Percentiles rank a stretch among this genome's conserved stretches.
Conservation (phyloP, 2,888 invertebrate species). For the Syrista parreyssii region DNA sequence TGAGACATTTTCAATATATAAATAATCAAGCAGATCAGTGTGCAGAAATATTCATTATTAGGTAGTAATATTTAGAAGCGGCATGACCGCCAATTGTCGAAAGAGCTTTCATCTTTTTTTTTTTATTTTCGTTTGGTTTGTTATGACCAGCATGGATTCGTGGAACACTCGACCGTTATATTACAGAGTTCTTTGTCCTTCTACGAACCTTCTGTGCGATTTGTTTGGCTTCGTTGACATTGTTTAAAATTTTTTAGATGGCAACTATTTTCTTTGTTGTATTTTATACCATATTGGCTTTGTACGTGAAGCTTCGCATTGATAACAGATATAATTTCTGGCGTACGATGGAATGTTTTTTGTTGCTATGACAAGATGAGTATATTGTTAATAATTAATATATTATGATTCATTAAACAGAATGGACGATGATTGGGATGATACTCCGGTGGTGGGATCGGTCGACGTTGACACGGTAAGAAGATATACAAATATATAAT, state of each 20-base stretch:
- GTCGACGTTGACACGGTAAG: slow-evolving; percentile 6
- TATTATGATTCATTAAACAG: neutral
- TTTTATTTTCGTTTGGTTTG: neutral
- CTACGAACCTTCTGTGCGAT: neutral
- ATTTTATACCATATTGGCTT: neutral
- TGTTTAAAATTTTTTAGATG: neutral
- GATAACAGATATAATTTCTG: neutral
- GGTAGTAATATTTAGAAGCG: neutral
- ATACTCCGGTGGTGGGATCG: neutral
- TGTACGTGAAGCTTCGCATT: neutral
- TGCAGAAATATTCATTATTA: neutral
- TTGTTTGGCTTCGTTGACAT: neutral
- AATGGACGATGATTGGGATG: slow-evolving; percentile 18
- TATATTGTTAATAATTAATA: neutral
- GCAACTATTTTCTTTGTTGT: neutral
- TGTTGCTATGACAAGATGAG: neutral
- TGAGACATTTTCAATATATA: neutral
- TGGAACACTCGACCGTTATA: neutral
- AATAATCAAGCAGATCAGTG: too few species aligned
- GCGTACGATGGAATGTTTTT: neutral
- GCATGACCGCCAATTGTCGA: neutral
- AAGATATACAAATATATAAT: slow-evolving; percentile 5
- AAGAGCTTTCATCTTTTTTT: neutral
- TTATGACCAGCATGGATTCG: neutral
- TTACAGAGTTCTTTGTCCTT: neutral